Evolutionary conservation across 2,113 vertebrate genomes (phyloP).

Genomic region (Mohoua ochrocephala): DNA sequence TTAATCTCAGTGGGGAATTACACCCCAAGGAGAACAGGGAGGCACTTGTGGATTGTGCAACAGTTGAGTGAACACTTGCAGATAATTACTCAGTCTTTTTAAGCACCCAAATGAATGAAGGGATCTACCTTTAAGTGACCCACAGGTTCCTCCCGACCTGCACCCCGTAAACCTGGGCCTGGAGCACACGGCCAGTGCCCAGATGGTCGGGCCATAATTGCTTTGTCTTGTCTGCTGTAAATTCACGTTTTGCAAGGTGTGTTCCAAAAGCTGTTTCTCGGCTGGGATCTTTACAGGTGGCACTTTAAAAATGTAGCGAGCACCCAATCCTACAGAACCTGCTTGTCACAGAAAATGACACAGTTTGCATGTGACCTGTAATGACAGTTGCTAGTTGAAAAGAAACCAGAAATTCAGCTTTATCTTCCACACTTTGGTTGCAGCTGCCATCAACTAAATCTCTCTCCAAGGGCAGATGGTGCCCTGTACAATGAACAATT

Average conservation of each 20-base stretch:
- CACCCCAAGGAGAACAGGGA: background rate
- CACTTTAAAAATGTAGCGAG: constrained; percentile 44
- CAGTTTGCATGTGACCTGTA: constrained; percentile 62
- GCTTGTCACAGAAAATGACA: constrained; percentile 64
- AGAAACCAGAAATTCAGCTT: constrained; percentile 69
- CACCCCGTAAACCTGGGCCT: background rate
- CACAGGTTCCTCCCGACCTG: background rate
- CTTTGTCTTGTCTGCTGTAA: background rate
- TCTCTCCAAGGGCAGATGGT: constrained; percentile 77
- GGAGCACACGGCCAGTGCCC: background rate
- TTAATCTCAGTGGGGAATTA: background rate
- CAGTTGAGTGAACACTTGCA: background rate
- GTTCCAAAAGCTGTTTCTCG: constrained; percentile 18
- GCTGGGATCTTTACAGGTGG: constrained; percentile 52
- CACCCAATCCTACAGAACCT: constrained; percentile 46
- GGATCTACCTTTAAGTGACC: background rate
- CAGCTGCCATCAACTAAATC: constrained; percentile 71
- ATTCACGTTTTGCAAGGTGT: constrained; percentile 26
- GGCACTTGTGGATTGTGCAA: background rate
- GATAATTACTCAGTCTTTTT: background rate
- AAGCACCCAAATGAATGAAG: background rate
- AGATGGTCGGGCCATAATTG: background rate
- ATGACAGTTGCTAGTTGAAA: constrained; percentile 52
- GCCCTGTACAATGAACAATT: constrained; percentile 78
- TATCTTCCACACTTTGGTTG: constrained; percentile 66